Evolutionary conservation across 2,888 invertebrate species (phyloP).

Genomic region (Lagria hirta): DNA sequence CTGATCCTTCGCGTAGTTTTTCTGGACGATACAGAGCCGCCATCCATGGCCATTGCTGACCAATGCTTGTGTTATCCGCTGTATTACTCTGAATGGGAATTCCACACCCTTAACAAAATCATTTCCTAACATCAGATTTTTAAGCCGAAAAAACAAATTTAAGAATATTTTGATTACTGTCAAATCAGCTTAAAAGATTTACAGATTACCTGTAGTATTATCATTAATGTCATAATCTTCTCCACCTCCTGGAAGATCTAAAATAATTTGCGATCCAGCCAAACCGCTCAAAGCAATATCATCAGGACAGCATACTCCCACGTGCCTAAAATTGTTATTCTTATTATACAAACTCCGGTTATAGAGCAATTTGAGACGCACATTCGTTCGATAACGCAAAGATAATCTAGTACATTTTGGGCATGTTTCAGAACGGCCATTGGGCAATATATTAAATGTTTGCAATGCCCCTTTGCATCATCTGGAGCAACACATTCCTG

Average conservation of each 20-base stretch:
- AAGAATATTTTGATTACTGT: background rate
- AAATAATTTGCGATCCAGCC: slow-evolving; percentile 47
- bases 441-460: slow-evolving; percentile 64
- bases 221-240: slow-evolving; percentile 56
- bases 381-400: slow-evolving; percentile 70
- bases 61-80: slow-evolving; percentile 32
- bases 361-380: slow-evolving; percentile 47
- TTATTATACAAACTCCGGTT: slow-evolving; percentile 5
- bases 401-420: slow-evolving; percentile 63
- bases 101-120: slow-evolving; percentile 45
- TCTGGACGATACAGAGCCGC: slow-evolving; percentile 69
- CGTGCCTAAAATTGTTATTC: slow-evolving; percentile 50
- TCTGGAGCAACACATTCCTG: slow-evolving; percentile 61
- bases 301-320: slow-evolving; percentile 78
- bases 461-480: slow-evolving; percentile 67
- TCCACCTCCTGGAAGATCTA: slow-evolving; percentile 59
- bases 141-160: background rate
- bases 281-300: slow-evolving; percentile 49
- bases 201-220: slow-evolving; percentile 43
- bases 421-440: slow-evolving; percentile 54
- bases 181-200: no score
- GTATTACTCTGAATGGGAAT: slow-evolving; percentile 38
- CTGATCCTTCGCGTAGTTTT: slow-evolving; percentile 38
- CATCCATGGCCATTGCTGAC: slow-evolving; percentile 82
- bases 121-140: background rate